Base-by-base conservation (phyloP, 2,888 invertebrate species). In the Theodoxus fluviatilis region DNA sequence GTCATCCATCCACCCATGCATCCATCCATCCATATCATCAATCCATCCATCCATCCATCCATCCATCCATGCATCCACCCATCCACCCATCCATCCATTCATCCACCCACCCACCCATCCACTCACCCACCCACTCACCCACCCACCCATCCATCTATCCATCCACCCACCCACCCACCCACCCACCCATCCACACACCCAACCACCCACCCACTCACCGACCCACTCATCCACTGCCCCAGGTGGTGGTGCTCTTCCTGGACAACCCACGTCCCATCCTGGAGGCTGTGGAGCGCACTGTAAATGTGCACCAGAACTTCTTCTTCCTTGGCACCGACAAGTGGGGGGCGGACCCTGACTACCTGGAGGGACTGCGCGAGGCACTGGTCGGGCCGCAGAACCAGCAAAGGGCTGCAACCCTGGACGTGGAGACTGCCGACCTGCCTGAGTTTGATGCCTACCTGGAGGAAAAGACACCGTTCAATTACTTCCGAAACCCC, bases 391-490 rank as follows among this genome's bases (percentile, higher is more conserved):
- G 43, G 12, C 37, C 69, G 18, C 64, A 65, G 22, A 67, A 28
- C 49, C 47, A 25, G 35, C 63, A 22, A 31, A 71, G 67, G n/a
- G 77, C 80, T 0, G 75, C 84, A 25, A 79, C 83, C 3, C 75
- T 85, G 65, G 83, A 83, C 52, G 76, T 85, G 0, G 84, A 85
- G 70, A 83, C 84, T 1, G 83, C 85, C 2, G 84, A 85, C 73
- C 71, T 84, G 6, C 80, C 80, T 9, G 77, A 75, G 78, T 81
- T 84, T 61, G 84, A 85, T 69, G 31, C 63, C 12, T 85, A 84
- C 71, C 75, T 85, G n/a, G 80, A 81, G 66, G 69, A 72, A 18
- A 83, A 82, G 65, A 80, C 72, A 0, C 82, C 83, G n/a, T 72
- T 71, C 22, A 81, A 74, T 35, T 81, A 87, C 71, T 72, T 71